Evolutionary conservation across 2,888 invertebrate species (phyloP).

Genomic region (Drosophila kanekoi): DNA sequence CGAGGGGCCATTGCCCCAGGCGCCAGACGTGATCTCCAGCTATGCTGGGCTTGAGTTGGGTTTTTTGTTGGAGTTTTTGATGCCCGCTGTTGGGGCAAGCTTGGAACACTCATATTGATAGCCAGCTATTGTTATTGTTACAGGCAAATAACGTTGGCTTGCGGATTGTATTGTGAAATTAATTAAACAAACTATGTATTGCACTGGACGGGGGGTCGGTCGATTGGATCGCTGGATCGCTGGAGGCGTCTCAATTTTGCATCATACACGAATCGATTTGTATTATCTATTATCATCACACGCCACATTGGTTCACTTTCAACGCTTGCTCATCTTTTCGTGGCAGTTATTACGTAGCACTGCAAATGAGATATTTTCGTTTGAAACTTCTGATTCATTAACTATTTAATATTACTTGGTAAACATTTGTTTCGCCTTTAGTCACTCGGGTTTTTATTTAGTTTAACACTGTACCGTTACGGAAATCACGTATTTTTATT

Average conservation of each 20-base stretch:
- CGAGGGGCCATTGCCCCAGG: slow-evolving; percentile 45
- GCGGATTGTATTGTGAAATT: slow-evolving; percentile 70
- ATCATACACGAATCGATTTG: slow-evolving; percentile 56
- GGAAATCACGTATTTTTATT: slow-evolving; percentile 10
- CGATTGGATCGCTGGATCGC: slow-evolving; percentile 20
- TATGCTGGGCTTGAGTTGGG: slow-evolving; percentile 22
- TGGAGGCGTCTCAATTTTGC: slow-evolving; percentile 54
- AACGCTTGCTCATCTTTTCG: slow-evolving; percentile 58
- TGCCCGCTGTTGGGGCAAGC: slow-evolving; percentile 74
- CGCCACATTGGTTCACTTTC: slow-evolving; percentile 56
- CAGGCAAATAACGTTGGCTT: slow-evolving; percentile 43
- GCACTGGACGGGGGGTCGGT: slow-evolving; percentile 50
- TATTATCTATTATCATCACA: slow-evolving; percentile 49
- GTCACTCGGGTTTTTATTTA: slow-evolving; percentile 1
- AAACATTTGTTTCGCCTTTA: slow-evolving; percentile 1
- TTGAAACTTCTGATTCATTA: slow-evolving; percentile 33
- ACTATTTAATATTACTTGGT: neutral
- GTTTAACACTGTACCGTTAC: slow-evolving; percentile 3
- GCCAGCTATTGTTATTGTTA: slow-evolving; percentile 56
- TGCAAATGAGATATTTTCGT: slow-evolving; percentile 32
- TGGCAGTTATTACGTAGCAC: slow-evolving; percentile 30
- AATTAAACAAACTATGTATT: slow-evolving; percentile 67
- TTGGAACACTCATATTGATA: slow-evolving; percentile 81
- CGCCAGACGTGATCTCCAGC: slow-evolving; percentile 36
- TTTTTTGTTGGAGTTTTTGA: slow-evolving; percentile 27